Conservation (phyloP, 2,113 vertebrate species). For the Hipposideros armiger region DNA sequence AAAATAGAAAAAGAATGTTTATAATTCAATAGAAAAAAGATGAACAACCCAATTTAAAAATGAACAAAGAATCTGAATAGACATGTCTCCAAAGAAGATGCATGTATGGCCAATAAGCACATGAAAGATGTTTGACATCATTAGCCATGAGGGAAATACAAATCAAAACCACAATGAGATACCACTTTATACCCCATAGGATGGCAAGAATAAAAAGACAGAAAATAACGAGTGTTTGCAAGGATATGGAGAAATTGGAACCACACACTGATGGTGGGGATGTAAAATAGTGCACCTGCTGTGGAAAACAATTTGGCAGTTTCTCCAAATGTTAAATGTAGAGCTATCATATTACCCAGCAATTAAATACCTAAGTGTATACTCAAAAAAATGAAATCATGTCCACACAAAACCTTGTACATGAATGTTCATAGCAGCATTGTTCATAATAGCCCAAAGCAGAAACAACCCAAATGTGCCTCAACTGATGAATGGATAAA, state of each 20-base stretch:
- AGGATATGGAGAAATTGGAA: neutral
- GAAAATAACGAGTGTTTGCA: neutral
- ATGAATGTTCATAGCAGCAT: neutral
- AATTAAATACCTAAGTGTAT: neutral
- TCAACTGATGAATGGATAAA: neutral
- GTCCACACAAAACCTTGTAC: neutral
- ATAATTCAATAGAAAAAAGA: neutral
- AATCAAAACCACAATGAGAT: neutral
- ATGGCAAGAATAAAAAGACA: neutral
- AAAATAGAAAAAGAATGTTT: neutral
- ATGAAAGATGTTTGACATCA: neutral
- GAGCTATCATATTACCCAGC: neutral
- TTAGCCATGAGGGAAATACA: neutral
- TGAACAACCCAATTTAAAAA: neutral
- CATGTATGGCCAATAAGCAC: no score
- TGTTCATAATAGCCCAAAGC: neutral
- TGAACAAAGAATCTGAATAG: no score
- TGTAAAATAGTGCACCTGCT: neutral
- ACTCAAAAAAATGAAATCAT: conserved; percentile 25
- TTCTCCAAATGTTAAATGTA: neutral
- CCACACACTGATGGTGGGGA: neutral
- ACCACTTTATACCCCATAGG: neutral
- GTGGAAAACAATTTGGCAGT: neutral
- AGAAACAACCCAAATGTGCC: neutral
- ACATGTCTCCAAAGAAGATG: no score